Evolutionary conservation across 92 coral and sea anemone genomes (phyloP), one percentile per base, ranked within the genome.

Genomic region (Anthopleura xanthogrammica): DNA sequence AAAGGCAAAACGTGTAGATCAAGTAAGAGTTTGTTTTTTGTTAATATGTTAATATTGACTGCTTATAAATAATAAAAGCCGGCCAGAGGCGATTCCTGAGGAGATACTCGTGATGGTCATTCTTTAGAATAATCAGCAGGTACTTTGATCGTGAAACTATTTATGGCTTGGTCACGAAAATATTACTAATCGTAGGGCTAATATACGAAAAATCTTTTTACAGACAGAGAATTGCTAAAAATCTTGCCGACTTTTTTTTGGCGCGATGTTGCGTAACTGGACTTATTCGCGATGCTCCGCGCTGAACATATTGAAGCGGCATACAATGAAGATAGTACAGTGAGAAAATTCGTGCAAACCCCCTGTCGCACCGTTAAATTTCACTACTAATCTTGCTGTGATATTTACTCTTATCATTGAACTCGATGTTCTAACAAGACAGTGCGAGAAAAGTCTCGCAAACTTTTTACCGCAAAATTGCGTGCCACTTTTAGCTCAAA

Each of bases 1-100:
- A 92, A 90, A 78, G 93, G 96, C 42, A 89, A 92, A 80, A 85
- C 93, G 23, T 92, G 96, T 80, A 84, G 88, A 41, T 92, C 93
- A 52, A 87, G 96, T 92, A 83, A 79, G 91, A 58, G 75, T 85
- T 22, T 20, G 17, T n/a, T 76, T 19, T 65, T 55, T 58, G 5
- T 62, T 62, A 0, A 24, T 29, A 29, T 24, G 74, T 36, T 68
- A 23, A 24, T 68, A n/a, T 29, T 29, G 41, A 24, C 2, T 68
- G 42, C 17, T 68, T 68, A 29, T 68, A 29, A 68, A 68, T 68
- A 54, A 54, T 54, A 12, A 54, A 54, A 54, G 17, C 41, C 11
- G 12, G 74, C 74, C 74, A 8, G 42, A 68, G 74, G 74, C 41
- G 74, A 68, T 68, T 11, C 74, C 42, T 23, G 16, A 36, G 17